Conservation (phyloP, 92 coral and sea anemone species). For the Porites lobata region DNA sequence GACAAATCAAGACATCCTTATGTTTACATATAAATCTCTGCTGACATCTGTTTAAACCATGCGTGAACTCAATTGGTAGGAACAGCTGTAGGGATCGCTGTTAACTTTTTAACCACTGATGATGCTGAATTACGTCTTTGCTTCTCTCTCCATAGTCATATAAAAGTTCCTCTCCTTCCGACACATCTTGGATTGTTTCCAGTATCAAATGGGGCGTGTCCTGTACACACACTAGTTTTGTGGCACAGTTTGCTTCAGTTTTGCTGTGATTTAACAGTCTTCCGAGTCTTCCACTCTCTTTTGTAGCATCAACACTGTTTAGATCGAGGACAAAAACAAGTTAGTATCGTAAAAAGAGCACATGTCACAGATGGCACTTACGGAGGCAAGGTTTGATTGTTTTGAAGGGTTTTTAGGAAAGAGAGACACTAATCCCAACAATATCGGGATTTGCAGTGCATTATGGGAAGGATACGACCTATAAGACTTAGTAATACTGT, state of each 20-base stretch:
- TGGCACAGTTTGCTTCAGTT: constrained; percentile 89
- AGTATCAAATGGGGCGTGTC: constrained; percentile 89
- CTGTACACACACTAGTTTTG: constrained; percentile 78
- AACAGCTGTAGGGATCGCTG: neutral
- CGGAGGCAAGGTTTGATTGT: too few species aligned
- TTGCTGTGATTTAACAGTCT: constrained; percentile 96
- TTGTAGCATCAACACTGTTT: constrained; percentile 95
- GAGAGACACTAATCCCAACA: too few species aligned
- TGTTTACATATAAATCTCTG: too few species aligned
- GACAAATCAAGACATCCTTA: too few species aligned
- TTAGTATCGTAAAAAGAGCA: neutral
- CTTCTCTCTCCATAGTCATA: constrained; percentile 98
- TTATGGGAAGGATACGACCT: too few species aligned
- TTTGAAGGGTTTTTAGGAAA: too few species aligned
- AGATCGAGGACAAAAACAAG: neutral
- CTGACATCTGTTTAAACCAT: neutral
- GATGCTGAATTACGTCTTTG: constrained; percentile 80
- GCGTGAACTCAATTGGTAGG: neutral
- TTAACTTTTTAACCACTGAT: constrained; percentile 91
- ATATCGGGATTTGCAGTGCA: too few species aligned
- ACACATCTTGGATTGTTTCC: constrained; percentile 74
- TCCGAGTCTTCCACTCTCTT: constrained; percentile 91
- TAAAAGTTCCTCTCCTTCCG: constrained; percentile 83
- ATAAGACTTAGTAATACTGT: too few species aligned
- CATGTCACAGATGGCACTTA: too few species aligned